Base-by-base conservation (phyloP, 2,888 invertebrate species). In the Thumatha senex region DNA sequence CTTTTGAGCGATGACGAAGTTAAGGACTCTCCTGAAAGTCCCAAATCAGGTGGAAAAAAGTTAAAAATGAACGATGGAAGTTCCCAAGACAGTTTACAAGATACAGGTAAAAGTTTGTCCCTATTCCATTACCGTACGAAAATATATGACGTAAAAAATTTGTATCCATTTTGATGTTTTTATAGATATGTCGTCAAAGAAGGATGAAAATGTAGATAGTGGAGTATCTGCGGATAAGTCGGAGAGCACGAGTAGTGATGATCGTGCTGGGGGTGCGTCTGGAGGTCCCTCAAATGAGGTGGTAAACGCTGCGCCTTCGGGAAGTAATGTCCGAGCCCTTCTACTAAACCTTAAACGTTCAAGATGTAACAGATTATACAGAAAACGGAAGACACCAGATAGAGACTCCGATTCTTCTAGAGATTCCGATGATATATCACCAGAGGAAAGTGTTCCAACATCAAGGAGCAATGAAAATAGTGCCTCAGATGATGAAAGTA, bases 161-260 rank as follows among this genome's bases (percentile, higher is more conserved):
- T 51, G 70, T 63, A 58, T 77, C 72, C 68, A 74, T 78, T 70
- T 76, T 76, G 69, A 64, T 74, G 66, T 70, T 69, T 72, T 70
- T 76, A 58, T 67, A 65, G 68, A 51, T 73, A 76, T 60, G 44
- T 69, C 78, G 31, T 61, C 71, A 50, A 79, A 68, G 65, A 80
- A 77, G 64, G 85, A 89, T 55, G 90, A 89, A 46, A 90, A 87
- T 75, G 81, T 78, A 15, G 91, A 92, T 48, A 92, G 91, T 64
- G 92, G 90, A 7, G 78, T 91, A 18, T 88, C 86, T 5, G 88
- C 84, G 2, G 92, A 90, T 58, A 91, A 89, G 57, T 89, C 89
- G n/a, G 92, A 89, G 62, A 89, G 88, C 56, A 86, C 86, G 0
- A 86, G 85, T 56, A 91, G 87, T 46, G 89, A 91, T 10, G 88